phyloP scores from a whole-genome alignment of 1,140 invertebrate species.

The Hetaerina americana region DNA sequence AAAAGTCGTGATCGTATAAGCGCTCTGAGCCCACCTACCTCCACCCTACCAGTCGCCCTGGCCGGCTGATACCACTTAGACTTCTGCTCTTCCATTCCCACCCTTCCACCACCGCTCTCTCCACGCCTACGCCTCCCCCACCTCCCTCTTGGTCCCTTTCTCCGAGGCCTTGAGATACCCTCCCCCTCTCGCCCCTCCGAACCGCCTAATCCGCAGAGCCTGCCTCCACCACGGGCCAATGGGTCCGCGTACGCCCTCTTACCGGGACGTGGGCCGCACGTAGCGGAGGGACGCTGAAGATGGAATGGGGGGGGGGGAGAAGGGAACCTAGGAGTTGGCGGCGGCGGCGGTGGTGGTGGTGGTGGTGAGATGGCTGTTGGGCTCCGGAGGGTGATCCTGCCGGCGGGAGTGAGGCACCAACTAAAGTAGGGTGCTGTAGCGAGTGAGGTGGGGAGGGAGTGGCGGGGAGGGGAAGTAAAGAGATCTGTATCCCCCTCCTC shows the following conservation, averaged over 20 bases:
- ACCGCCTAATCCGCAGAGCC: neutral
- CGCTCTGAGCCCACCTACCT: no score
- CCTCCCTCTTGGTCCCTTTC: neutral
- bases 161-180: neutral
- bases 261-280: no score
- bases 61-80: no score
- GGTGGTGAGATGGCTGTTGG: constrained; percentile 8
- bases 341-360: neutral
- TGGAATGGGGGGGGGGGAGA: constrained; percentile 2
- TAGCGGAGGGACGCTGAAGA: no score
- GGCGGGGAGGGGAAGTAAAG: constrained; percentile 18
- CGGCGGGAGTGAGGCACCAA: neutral
- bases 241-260: neutral
- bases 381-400: constrained; percentile 6
- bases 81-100: constrained; percentile 7
- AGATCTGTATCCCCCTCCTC: constrained; percentile 32
- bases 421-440: neutral
- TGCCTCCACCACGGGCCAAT: neutral
- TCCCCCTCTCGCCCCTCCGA: neutral
- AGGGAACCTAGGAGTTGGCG: neutral
- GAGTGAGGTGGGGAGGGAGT: constrained; percentile 5
- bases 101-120: constrained; percentile 6
- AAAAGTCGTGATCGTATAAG: no score
- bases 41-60: no score
- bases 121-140: constrained; percentile 10